Evolutionary conservation across 2,113 vertebrate genomes (phyloP).

Genomic region (Zosterops pallidus): DNA sequence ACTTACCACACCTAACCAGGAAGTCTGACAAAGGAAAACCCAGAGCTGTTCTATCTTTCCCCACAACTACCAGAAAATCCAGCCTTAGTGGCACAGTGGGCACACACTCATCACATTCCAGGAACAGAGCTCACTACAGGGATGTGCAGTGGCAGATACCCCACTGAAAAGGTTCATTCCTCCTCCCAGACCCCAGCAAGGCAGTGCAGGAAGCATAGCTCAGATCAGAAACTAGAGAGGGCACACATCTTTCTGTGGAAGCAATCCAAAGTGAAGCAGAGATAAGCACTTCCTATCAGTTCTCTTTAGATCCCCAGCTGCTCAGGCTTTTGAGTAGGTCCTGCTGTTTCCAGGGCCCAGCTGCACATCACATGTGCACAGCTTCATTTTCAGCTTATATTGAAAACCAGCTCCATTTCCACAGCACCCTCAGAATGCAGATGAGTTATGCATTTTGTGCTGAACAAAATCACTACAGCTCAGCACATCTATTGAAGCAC

Average conservation of each 20-base stretch:
- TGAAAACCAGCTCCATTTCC: background rate
- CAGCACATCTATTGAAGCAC: background rate
- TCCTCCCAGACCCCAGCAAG: background rate
- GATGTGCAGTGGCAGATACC: background rate
- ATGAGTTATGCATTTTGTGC: background rate
- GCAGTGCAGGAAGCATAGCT: background rate
- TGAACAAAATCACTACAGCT: background rate
- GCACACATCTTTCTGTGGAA: background rate
- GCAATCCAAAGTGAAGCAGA: background rate
- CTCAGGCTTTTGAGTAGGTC: background rate
- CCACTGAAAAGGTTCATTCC: background rate
- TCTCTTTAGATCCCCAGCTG: background rate
- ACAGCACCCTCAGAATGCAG: background rate
- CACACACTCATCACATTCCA: rapidly evolving
- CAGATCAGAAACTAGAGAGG: background rate
- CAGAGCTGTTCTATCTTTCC: background rate
- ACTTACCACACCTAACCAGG: background rate
- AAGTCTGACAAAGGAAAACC: background rate
- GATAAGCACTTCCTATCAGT: background rate
- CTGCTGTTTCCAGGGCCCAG: background rate
- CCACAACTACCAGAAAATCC: background rate
- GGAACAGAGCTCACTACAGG: background rate
- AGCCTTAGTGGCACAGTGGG: background rate
- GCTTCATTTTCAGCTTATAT: background rate
- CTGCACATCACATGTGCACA: background rate